A percentile compares a stretch with the other conserved stretches of the same genome.
Conservation (phyloP, 2,888 invertebrate genomes). For the Chymomyza caudatula region DNA sequence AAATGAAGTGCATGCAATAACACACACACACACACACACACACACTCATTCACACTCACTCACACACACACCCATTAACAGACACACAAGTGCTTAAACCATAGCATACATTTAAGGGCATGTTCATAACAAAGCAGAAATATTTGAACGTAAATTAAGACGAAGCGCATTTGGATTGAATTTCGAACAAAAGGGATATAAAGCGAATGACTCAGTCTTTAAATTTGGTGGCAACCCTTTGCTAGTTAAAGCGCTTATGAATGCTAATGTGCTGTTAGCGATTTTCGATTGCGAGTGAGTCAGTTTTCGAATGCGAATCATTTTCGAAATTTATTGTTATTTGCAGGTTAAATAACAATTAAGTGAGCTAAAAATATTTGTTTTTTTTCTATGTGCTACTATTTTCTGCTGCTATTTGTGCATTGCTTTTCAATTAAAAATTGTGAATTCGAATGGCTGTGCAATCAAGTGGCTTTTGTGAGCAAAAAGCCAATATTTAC, state of each 20-base stretch:
- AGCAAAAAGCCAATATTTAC: constrained; percentile 49
- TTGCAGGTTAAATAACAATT: constrained; percentile 25
- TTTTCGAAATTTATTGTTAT: constrained; percentile 12
- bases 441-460: not conserved
- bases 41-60: too few species aligned
- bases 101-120: not conserved
- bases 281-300: too few species aligned
- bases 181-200: constrained; percentile 29
- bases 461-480: constrained; percentile 1
- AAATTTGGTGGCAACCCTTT: not conserved
- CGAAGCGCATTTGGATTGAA: constrained; percentile 27
- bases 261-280: not conserved
- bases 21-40: constrained; percentile 20
- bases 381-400: not conserved
- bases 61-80: constrained; percentile 9
- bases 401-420: not conserved
- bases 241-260: not conserved
- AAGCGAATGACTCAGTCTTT: constrained; percentile 53
- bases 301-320: not conserved
- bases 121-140: constrained; percentile 6
- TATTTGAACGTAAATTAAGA: constrained; percentile 23
- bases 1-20: constrained; percentile 62
- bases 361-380: not conserved
- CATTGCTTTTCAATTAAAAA: not conserved
- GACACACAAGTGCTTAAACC: not conserved